Percentiles rank a stretch among this genome's conserved stretches.
Conservation (phyloP, 2,888 invertebrate species). For the Epicampocera succincta region DNA sequence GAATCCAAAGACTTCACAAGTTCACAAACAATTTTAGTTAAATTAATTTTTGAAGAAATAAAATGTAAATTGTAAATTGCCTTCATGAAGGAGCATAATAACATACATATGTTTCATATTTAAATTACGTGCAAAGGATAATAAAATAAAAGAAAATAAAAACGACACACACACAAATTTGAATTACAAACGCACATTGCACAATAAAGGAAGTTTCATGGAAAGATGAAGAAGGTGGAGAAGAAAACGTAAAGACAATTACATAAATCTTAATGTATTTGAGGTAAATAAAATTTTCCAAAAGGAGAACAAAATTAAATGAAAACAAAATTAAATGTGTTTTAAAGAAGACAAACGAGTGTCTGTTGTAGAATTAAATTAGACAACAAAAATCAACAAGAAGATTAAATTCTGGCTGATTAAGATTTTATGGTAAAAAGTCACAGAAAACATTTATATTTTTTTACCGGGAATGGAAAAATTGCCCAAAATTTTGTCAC, state of each 20-base stretch:
- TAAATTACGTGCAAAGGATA: conserved; percentile 67
- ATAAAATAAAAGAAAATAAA: conserved; percentile 48
- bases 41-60: conserved; percentile 55
- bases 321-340: conserved; percentile 59
- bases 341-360: conserved; percentile 61
- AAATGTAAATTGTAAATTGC: conserved; percentile 63
- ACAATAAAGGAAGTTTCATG: conserved; percentile 27
- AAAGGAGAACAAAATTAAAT: conserved; percentile 28
- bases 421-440: conserved; percentile 38
- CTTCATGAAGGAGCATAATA: conserved; percentile 45
- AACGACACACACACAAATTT: conserved; percentile 5
- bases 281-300: conserved; percentile 64
- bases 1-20: conserved; percentile 39
- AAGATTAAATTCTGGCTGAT: conserved; percentile 49
- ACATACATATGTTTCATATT: conserved; percentile 65
- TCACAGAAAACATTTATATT: too few species aligned
- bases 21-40: conserved; percentile 41
- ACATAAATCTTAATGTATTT: conserved; percentile 69
- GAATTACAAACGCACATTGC: conserved; percentile 23
- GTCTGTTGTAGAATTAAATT: conserved; percentile 54
- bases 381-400: conserved; percentile 36
- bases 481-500: too few species aligned
- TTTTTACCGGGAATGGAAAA: not conserved
- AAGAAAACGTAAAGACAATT: conserved; percentile 61
- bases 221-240: conserved; percentile 14